phyloP scores from a whole-genome alignment of 1,140 invertebrate species.

The Wasmannia auropunctata region DNA sequence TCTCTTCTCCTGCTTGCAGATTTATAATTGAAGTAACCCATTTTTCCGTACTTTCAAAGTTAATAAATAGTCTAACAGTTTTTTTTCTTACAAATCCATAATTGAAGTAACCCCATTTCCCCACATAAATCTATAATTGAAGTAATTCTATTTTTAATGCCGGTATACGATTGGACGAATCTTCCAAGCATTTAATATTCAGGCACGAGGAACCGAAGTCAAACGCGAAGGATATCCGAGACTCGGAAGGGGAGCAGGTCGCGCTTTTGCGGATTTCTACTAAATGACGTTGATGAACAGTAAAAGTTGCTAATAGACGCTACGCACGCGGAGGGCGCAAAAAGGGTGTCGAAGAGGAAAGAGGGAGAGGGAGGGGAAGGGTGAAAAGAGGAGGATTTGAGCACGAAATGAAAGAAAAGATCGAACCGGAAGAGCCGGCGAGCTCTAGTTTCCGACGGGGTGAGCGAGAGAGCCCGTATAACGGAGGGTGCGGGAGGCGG shows the following conservation, averaged over 20 bases:
- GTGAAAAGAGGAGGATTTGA: neutral
- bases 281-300: constrained; percentile 45
- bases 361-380: too few species aligned
- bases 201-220: neutral
- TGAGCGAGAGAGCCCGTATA: constrained; percentile 27
- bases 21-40: neutral
- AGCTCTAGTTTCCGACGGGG: constrained; percentile 67
- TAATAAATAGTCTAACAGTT: neutral
- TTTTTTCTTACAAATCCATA: constrained; percentile 23
- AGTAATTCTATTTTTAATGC: constrained; percentile 40
- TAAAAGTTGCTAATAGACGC: constrained; percentile 38
- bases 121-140: constrained; percentile 27
- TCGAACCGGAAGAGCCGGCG: constrained; percentile 54
- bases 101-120: constrained; percentile 31
- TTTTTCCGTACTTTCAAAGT: neutral
- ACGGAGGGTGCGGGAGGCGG: constrained; percentile 75
- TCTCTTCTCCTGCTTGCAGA: neutral
- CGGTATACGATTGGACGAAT: neutral
- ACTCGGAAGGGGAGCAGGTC: neutral
- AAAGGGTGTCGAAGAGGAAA: neutral
- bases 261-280: neutral
- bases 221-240: neutral
- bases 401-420: constrained; percentile 9
- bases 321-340: neutral
- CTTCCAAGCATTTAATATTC: neutral